A percentile compares a stretch with the other conserved stretches of the same genome.
Evolutionary conservation across 2,797 vertebrate genomes (phyloP).

Genomic region (Glyptemys insculpta): DNA sequence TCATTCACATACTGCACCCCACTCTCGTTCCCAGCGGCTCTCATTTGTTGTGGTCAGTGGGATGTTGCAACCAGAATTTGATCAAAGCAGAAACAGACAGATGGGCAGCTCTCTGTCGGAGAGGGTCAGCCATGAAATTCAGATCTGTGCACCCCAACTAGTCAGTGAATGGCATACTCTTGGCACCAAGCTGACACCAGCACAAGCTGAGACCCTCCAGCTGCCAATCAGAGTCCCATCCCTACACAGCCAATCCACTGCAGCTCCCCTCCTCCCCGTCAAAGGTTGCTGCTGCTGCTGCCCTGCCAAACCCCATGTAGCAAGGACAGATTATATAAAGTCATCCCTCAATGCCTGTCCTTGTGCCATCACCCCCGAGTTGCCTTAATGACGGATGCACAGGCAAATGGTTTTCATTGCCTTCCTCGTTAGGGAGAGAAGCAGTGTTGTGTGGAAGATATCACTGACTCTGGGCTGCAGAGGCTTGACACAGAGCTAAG

Average conservation of each 20-base stretch:
- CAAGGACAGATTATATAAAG: neutral
- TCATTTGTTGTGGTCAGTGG: neutral
- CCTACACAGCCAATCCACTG: neutral
- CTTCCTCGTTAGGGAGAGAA: neutral
- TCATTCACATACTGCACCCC: neutral
- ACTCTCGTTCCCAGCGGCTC: neutral
- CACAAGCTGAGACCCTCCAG: neutral
- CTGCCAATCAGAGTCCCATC: neutral
- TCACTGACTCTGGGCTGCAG: conserved; percentile 12
- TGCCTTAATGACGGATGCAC: conserved; percentile 6
- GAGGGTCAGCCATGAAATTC: neutral
- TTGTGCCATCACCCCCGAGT: neutral
- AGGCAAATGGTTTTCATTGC: conserved; percentile 35
- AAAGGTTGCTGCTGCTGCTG: neutral
- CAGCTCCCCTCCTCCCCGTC: neutral
- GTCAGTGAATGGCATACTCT: conserved; percentile 56
- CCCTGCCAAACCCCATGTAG: neutral
- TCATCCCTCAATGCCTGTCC: neutral
- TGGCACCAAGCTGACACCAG: conserved; percentile 37
- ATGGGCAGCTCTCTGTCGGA: conserved; percentile 26
- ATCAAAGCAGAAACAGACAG: neutral
- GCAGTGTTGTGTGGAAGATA: neutral
- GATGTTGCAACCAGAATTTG: neutral
- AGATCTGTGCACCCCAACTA: accelerated
- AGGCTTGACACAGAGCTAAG: neutral